Evolutionary conservation across 2,113 vertebrate species (phyloP), one percentile per base, ranked within the genome.

Genomic region (Columba livia): DNA sequence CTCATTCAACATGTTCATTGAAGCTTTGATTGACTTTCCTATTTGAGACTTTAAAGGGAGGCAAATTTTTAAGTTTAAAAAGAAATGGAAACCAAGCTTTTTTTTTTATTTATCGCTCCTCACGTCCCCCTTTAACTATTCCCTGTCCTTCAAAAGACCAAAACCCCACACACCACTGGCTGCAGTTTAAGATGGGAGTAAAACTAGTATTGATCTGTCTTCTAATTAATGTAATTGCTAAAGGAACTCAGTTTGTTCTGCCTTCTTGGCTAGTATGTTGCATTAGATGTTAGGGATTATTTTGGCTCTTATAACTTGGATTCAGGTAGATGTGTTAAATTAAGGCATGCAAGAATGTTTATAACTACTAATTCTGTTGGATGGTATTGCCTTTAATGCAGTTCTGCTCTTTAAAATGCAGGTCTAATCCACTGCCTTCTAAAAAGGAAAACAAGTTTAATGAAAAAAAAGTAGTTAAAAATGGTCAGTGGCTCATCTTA

Each of bases 121-220:
- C 12, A 18, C 8, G 60, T 15, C 10, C 50, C 26, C 58, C 20
- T 48, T 60, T 36, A 44, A 62, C 31, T 69, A 12, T 77, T 60
- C 12, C 17, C 15, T 4, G 2, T 2, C 11, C 14, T 5, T 1
- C 15, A 53, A 34, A 79, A 23, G 24, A 15, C 9, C 29, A 50
- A 67, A 5, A 1, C 58, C 23, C 12, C 14, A 14, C 12, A 20
- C 3, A 47, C 28, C 56, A 32, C 21, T 81, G 34, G 16, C 15
- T 79, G 29, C 11, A 42, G 11, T 42, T 84, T 32, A 44, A 61
- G 24, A 50, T 40, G 16, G 29, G 10, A 25, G 17, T 60, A 62
- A 78, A 78, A 58, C 23, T 62, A 54, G 18, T 65, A n/a, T 65
- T 75, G 34, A 48, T 23, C 29, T 54, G 8, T 65, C 12, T 65